These are phyloP conservation scores for Mormyrus iriodes DNA, from an alignment of 2,113 vertebrate genomes.

Conservation along the genomic window DNA sequence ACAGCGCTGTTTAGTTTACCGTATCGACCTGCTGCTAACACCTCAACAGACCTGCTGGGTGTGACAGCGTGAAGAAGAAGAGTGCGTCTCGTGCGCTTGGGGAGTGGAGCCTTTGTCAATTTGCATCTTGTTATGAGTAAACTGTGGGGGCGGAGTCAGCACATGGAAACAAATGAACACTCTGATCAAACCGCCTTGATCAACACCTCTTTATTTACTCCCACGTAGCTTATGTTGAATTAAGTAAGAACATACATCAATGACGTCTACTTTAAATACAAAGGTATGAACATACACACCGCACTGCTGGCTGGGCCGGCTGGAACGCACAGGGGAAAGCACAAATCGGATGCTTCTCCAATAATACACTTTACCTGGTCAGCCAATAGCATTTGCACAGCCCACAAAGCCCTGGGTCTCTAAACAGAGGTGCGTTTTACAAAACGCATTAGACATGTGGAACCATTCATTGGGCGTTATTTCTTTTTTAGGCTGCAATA, in stretches of 20 bases:
- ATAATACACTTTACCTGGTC: conserved; percentile 28
- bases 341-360: conserved; percentile 33
- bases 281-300: not conserved
- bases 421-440: conserved; percentile 46
- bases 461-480: conserved; percentile 19
- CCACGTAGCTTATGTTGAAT: conserved; percentile 13
- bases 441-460: conserved; percentile 15
- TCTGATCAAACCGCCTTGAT: not conserved
- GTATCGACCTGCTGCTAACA: not conserved
- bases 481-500: conserved; percentile 14
- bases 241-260: not conserved
- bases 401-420: conserved; percentile 39
- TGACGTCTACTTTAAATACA: not conserved
- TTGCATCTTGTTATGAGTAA: not conserved
- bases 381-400: conserved; percentile 37
- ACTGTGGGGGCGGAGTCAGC: not conserved
- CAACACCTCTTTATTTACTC: not conserved
- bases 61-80: not conserved
- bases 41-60: not conserved
- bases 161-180: not conserved
- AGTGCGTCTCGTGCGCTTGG: not conserved
- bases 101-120: not conserved
- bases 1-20: not conserved
- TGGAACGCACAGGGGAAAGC: not conserved
- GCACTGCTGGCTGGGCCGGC: not conserved